These are phyloP conservation scores for Porites rus DNA, from an alignment of 92 coral and sea anemone species.

Conservation along the genomic window DNA sequence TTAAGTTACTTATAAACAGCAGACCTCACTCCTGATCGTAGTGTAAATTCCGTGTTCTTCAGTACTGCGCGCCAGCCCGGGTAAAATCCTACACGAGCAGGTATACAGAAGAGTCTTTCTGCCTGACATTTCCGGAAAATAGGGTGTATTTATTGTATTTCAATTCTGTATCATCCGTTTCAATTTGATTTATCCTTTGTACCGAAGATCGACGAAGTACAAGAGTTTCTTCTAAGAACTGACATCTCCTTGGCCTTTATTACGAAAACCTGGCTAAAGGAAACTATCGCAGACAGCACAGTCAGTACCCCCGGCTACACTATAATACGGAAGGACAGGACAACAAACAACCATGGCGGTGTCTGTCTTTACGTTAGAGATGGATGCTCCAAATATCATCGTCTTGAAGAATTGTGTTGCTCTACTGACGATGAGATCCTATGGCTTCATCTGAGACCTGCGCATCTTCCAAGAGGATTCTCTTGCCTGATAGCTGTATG, in stretches of 20 bases:
- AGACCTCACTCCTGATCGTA: no score
- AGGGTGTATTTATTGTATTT: no score
- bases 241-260: not conserved
- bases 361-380: slow-evolving; percentile 19
- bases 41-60: no score
- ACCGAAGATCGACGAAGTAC: not conserved
- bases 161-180: not conserved
- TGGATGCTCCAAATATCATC: slow-evolving; percentile 13
- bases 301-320: slow-evolving; percentile 32
- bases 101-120: no score
- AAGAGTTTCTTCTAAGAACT: not conserved
- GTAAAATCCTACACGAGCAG: no score
- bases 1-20: no score
- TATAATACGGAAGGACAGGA: slow-evolving; percentile 16
- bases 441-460: no score
- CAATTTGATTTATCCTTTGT: not conserved
- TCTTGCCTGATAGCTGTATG: not conserved
- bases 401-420: no score
- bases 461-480: not conserved
- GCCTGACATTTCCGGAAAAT: no score
- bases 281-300: slow-evolving; percentile 44
- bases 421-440: no score
- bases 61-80: no score
- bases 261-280: slow-evolving; percentile 16
- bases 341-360: slow-evolving; percentile 15